Conservation (phyloP, 2,113 vertebrate genomes). For the Tauraco erythrolophus region DNA sequence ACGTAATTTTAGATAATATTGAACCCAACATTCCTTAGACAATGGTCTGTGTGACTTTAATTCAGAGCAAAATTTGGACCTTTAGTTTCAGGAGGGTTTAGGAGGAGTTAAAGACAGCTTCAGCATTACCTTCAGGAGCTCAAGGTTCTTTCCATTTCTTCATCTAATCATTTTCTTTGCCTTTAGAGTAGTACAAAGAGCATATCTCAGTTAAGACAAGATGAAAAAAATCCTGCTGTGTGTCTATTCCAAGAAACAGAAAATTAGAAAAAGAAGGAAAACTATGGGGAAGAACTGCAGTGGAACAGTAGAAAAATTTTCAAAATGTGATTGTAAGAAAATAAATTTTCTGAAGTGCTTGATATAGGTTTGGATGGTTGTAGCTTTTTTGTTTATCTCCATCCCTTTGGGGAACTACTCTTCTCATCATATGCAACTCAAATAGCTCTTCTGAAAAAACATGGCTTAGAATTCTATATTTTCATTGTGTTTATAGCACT, state of each 20-base stretch:
- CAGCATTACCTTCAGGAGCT: background rate
- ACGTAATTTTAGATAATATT: background rate
- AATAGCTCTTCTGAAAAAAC: background rate
- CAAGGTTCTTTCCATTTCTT: background rate
- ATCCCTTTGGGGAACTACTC: background rate
- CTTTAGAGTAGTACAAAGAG: background rate
- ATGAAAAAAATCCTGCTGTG: background rate
- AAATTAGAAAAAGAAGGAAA: background rate
- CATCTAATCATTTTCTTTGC: background rate
- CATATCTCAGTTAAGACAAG: background rate
- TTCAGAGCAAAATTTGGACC: background rate
- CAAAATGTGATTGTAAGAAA: background rate
- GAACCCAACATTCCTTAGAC: background rate
- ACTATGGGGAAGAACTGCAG: background rate
- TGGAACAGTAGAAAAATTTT: background rate
- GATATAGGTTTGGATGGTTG: background rate
- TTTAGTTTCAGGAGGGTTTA: background rate
- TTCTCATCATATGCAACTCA: background rate
- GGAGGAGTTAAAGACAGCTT: background rate
- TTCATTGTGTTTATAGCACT: background rate
- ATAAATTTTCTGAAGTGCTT: background rate
- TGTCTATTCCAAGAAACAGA: background rate
- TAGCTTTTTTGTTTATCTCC: background rate
- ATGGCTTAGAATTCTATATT: background rate
- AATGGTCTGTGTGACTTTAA: background rate